Evolutionary conservation across 1,140 invertebrate species (phyloP), one percentile per base, ranked within the genome.

Genomic region (Caerostris extrusa): DNA sequence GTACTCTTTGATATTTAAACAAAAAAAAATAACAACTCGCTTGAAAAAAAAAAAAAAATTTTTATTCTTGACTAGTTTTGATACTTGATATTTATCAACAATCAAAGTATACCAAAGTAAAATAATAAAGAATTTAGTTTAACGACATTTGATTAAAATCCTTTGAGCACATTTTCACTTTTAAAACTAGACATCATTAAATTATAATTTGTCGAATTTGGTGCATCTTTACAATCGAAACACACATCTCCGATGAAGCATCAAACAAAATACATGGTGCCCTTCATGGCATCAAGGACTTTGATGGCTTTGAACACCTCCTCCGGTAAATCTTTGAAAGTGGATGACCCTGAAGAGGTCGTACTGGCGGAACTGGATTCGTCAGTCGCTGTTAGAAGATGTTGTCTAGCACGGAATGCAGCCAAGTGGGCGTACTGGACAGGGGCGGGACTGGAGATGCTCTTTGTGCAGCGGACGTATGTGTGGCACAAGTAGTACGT

Each of bases 381-480:
- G n/a, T 92, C 57, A 2, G 14, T 58, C 55, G 3, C 17, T 17
- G 19, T 34, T 8, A 61, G 5, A 7, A 93, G 53, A 64, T 93
- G 12, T 4, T 93, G 55, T 6, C 94, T 53, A 53, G 95, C 94
- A 3, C 95, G 71, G 77, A 90, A 94, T 14, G 95, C 95, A n/a
- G 95, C 95, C 34, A 95, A 94, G 94, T 95, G 92, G 12, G 95
- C 95, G 82, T 95, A 95, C 88, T 94, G 87, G 19, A 95, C 95
- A 14, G 95, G 95, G 5, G 94, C 90, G 3, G 95, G 95, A 77
- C 95, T 93, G 5, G 95, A 94, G 7, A 95, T 95, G n/a, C 94
- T 94, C 57, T 82, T 67, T 12, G 94, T 94, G 67, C 93, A 93
- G 34, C 95, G 86, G 3, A 64, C 88, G 60, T 94, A 95, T 10